These are phyloP conservation scores for Pristis pectinata DNA, from an alignment of 2,797 vertebrate genomes.

Conservation along the genomic window DNA sequence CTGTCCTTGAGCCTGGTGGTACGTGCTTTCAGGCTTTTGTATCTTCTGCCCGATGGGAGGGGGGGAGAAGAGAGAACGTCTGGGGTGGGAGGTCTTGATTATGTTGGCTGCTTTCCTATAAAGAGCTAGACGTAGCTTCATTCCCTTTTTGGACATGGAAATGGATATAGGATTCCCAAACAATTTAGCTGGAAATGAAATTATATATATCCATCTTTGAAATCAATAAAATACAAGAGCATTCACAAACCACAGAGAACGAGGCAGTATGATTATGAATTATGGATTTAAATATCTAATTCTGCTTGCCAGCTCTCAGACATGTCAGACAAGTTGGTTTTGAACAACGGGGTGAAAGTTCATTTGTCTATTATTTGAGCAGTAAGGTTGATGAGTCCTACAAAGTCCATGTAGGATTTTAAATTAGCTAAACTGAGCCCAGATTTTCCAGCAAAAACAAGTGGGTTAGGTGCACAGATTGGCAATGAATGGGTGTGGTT, in stretches of 20 bases:
- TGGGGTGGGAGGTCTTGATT: no score
- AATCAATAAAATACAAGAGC: not conserved
- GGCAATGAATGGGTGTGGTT: not conserved
- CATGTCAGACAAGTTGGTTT: not conserved
- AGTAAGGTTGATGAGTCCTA: not conserved
- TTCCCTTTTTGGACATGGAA: not conserved
- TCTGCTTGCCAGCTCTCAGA: not conserved
- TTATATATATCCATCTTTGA: not conserved
- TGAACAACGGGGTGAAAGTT: not conserved
- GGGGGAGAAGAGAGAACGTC: no score
- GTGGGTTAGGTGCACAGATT: not conserved
- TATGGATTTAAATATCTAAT: slow-evolving; percentile 8
- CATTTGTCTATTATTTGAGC: not conserved
- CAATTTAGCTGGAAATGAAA: not conserved
- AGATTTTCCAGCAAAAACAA: not conserved
- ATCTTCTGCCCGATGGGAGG: no score
- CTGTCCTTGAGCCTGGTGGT: no score
- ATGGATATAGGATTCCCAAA: not conserved
- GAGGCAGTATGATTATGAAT: not conserved
- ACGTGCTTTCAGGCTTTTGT: no score
- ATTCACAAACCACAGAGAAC: not conserved
- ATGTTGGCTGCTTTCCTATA: not conserved
- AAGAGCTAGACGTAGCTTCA: not conserved
- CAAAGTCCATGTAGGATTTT: not conserved
- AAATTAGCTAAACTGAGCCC: not conserved